Evolutionary conservation across 2,797 vertebrate species (phyloP).

Genomic region (Miichthys miiuy): DNA sequence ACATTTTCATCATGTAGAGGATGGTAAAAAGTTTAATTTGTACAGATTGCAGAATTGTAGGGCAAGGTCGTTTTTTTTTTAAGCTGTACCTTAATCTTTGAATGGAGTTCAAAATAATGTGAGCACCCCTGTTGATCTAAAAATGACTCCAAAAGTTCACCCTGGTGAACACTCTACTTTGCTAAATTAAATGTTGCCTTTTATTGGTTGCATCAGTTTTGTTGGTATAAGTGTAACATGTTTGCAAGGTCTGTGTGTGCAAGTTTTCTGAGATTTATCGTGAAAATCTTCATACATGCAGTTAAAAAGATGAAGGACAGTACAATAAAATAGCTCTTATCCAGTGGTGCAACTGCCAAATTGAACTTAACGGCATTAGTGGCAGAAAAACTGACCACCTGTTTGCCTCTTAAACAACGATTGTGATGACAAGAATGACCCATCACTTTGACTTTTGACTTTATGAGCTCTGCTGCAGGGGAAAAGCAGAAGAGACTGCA

Average conservation of each 20-base stretch:
- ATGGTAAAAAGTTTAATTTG: background rate
- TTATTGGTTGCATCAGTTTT: background rate
- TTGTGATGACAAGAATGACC: background rate
- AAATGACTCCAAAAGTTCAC: background rate
- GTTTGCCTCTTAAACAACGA: background rate
- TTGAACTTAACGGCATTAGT: background rate
- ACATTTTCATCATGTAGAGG: background rate
- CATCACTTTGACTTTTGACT: constrained; percentile 26
- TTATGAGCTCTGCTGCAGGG: constrained; percentile 36
- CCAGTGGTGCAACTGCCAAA: background rate
- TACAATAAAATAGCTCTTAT: too few relatives aligned
- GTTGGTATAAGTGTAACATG: background rate
- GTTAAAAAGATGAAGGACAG: background rate
- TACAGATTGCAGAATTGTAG: background rate
- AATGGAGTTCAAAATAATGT: background rate
- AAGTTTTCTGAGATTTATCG: background rate
- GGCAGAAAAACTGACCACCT: background rate
- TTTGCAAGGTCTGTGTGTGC: background rate
- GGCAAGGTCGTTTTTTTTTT: background rate
- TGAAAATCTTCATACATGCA: background rate
- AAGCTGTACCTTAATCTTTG: background rate
- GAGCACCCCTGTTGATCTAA: background rate
- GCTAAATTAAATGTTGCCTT: background rate
- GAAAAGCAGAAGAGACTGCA: constrained; percentile 57
- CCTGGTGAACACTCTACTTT: too few relatives aligned